Evolutionary conservation across 2,113 vertebrate species (phyloP), one percentile per base, ranked within the genome.

Genomic region (Bubo bubo): DNA sequence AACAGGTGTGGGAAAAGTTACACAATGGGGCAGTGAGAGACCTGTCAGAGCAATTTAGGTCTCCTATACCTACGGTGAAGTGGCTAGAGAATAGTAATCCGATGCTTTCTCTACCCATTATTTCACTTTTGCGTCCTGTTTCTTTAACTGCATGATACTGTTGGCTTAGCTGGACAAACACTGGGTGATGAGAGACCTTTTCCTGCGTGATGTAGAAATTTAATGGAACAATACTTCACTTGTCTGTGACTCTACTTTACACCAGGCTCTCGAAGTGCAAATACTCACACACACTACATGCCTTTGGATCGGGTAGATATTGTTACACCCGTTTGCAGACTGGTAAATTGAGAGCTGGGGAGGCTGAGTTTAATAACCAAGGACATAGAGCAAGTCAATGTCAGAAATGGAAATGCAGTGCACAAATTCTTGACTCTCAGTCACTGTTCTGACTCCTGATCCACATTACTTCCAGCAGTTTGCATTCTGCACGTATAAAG

Each of bases 401-500:
- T 88, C 62, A 86, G 47, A 84, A 76, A 72, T 35, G 35, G 66
- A 86, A 86, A 75, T 0, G 1, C 30, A 45, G 39, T 67, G 20
- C 26, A 87, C 35, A 88, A 82, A 79, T 88, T 82, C 82, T 72
- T 94, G 80, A 73, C 41, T 92, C 47, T 60, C 1, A 2, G 43
- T 50, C 1, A 0, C 21, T 79, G 12, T 75, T 80, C 76, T 63
- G 71, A 77, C 76, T 94, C 70, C 43, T 59, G 27, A 72, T 39
- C 52, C 32, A 37, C 21, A 60, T n/a, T 72, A 56, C 66, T 93
- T 92, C 66, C 88, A 79, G 45, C 62, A 82, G 74, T 92, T 96
- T 77, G 41, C 68, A 79, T 94, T 97, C 90, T 94, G 39, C 83
- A 93, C 10, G 13, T 80, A 79, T 23, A 83, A 92, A 93, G 67